Percentiles rank a stretch among this genome's conserved stretches.
Evolutionary conservation across 2,113 vertebrate species (phyloP).

Genomic region (Brachionichthys hirsutus): DNA sequence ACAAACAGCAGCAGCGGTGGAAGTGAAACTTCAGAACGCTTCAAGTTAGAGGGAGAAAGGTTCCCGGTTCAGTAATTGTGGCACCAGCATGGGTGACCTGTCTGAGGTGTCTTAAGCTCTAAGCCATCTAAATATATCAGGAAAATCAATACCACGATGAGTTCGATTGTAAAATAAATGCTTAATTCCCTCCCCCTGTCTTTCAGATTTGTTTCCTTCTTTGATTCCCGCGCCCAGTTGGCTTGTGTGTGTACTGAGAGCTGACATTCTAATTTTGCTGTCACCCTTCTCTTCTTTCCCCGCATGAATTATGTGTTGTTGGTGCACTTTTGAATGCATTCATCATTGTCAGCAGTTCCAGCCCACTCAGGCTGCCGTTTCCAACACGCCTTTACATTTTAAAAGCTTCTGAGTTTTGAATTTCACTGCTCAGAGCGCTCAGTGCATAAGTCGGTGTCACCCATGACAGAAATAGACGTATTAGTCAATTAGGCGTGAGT

Average conservation of each 20-base stretch:
- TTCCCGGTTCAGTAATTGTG: constrained; percentile 30
- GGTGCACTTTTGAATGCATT: constrained; percentile 46
- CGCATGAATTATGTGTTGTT: constrained; percentile 26
- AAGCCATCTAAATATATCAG: constrained; percentile 35
- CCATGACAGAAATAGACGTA: constrained; percentile 7
- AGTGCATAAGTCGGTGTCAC: not conserved
- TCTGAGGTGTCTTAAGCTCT: constrained; percentile 43
- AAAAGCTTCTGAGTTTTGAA: constrained; percentile 35
- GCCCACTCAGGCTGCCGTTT: constrained; percentile 45
- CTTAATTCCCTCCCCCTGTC: not conserved
- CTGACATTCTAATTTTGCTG: constrained; percentile 32
- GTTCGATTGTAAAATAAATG: constrained; percentile 45
- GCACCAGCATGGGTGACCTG: constrained; percentile 21
- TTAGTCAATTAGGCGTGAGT: too few species aligned
- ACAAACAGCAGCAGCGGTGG: constrained; percentile 17
- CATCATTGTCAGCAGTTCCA: constrained; percentile 59
- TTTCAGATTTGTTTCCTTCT: constrained; percentile 25
- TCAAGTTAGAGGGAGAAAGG: constrained; percentile 2
- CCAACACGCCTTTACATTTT: constrained; percentile 43
- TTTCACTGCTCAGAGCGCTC: constrained; percentile 16
- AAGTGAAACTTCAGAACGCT: constrained; percentile 54
- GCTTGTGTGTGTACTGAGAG: constrained; percentile 17
- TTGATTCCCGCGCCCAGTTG: constrained; percentile 24
- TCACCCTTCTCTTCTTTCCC: constrained; percentile 44
- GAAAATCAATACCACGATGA: constrained; percentile 27